phyloP scores from a whole-genome alignment of 2,797 vertebrate genomes.

The Clarias pachynema region DNA sequence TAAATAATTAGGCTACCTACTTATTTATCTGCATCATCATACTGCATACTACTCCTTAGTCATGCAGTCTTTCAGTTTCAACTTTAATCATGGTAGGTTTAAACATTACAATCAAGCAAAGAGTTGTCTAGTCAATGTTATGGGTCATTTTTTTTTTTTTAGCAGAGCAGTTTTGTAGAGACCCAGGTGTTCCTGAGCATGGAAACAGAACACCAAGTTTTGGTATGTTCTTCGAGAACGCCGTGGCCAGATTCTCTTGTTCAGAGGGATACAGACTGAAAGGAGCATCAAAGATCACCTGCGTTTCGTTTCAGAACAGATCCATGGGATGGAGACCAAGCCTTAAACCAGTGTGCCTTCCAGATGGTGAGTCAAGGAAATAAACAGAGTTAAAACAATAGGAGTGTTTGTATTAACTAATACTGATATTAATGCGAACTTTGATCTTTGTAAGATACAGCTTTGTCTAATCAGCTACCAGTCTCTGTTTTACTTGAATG shows the following conservation, averaged over 20 bases:
- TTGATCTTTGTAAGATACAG: neutral
- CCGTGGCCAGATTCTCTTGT: constrained; percentile 80
- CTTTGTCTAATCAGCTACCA: neutral
- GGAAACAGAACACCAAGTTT: constrained; percentile 76
- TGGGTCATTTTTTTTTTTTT: constrained; percentile 55
- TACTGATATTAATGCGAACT: neutral
- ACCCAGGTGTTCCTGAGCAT: constrained; percentile 79
- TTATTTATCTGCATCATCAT: neutral
- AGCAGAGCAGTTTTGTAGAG: constrained; percentile 76
- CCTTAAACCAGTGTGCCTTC: constrained; percentile 79
- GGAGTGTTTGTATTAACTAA: too few species aligned
- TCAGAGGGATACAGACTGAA: constrained; percentile 81
- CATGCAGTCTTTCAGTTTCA: constrained; percentile 5
- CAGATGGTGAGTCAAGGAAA: constrained; percentile 74
- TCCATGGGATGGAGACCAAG: constrained; percentile 82
- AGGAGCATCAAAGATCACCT: constrained; percentile 80
- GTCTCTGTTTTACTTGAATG: neutral
- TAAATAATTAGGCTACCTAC: neutral
- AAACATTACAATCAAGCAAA: constrained; percentile 6
- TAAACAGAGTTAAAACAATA: neutral
- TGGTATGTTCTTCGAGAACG: constrained; percentile 78
- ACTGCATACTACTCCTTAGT: neutral
- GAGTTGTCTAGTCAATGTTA: neutral
- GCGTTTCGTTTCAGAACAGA: constrained; percentile 76
- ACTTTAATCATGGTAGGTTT: constrained; percentile 12